phyloP scores from a whole-genome alignment of 2,113 vertebrate species.

The Gorilla gorilla region DNA sequence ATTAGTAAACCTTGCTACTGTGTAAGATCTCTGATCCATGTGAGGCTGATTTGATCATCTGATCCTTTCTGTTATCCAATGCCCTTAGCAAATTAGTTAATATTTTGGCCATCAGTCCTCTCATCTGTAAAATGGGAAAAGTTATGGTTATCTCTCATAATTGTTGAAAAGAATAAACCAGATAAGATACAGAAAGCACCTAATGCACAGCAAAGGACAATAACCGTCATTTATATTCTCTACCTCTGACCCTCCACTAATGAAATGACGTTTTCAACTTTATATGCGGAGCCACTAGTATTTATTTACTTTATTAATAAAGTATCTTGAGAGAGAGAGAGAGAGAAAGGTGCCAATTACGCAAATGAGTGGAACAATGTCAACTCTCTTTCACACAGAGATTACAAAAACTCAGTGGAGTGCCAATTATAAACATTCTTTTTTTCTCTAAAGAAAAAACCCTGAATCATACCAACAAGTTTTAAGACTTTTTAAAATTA shows the following conservation, averaged over 20 bases:
- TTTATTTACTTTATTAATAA: background rate
- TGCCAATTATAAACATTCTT: background rate
- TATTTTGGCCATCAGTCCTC: background rate
- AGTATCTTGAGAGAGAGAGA: background rate
- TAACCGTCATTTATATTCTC: background rate
- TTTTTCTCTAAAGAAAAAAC: slow-evolving; percentile 15
- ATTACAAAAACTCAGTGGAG: background rate
- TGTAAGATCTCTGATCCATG: background rate
- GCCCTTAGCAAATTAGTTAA: background rate
- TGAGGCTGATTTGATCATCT: background rate
- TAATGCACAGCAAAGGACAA: background rate
- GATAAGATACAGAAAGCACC: background rate
- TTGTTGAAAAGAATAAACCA: background rate
- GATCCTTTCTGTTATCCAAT: background rate
- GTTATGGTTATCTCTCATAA: background rate
- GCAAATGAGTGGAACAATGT: background rate
- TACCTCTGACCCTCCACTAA: background rate
- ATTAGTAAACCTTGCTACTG: background rate
- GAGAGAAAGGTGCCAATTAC: background rate
- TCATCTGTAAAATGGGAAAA: background rate
- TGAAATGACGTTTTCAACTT: no score
- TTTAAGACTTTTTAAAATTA: background rate
- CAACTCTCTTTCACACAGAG: background rate
- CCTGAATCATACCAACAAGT: background rate
- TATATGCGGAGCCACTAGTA: background rate